phyloP scores from a whole-genome alignment of 2,113 vertebrate genomes.

The Zosterops hypoxanthus region DNA sequence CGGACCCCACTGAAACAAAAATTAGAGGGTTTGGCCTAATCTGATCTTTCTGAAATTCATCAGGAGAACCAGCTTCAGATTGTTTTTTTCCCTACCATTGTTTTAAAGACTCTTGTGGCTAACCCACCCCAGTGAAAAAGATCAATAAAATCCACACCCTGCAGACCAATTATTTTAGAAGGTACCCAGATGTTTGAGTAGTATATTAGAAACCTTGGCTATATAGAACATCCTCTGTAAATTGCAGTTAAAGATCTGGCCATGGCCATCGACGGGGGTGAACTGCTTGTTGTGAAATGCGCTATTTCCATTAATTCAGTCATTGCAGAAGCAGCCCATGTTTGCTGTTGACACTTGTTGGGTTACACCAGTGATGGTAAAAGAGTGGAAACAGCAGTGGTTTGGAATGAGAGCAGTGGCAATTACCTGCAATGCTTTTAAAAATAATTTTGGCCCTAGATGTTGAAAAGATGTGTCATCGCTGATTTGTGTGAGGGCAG shows the following conservation, averaged over 20 bases:
- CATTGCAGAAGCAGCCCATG: neutral
- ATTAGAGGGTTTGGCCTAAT: neutral
- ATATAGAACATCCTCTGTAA: neutral
- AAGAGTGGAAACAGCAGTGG: conserved; percentile 39
- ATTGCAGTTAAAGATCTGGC: neutral
- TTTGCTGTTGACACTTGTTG: neutral
- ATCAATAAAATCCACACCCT: neutral
- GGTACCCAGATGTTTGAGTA: neutral
- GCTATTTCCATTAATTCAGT: neutral
- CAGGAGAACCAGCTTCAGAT: neutral
- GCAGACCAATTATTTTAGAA: conserved; percentile 8
- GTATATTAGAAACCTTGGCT: neutral
- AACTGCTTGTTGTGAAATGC: neutral
- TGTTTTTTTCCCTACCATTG: neutral
- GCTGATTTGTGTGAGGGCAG: conserved; percentile 11
- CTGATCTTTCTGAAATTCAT: conserved; percentile 39
- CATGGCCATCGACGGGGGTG: neutral
- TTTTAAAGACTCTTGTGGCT: neutral
- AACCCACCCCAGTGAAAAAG: neutral
- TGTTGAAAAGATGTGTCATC: conserved; percentile 58
- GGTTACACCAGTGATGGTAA: conserved; percentile 20
- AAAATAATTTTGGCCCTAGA: conserved; percentile 49
- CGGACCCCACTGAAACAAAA: neutral
- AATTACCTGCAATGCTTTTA: conserved; percentile 60
- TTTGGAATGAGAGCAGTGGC: conserved; percentile 44